A percentile compares a stretch with the other conserved stretches of the same genome.
Conservation (phyloP, 2,797 vertebrate species). For the Sciurus carolinensis region DNA sequence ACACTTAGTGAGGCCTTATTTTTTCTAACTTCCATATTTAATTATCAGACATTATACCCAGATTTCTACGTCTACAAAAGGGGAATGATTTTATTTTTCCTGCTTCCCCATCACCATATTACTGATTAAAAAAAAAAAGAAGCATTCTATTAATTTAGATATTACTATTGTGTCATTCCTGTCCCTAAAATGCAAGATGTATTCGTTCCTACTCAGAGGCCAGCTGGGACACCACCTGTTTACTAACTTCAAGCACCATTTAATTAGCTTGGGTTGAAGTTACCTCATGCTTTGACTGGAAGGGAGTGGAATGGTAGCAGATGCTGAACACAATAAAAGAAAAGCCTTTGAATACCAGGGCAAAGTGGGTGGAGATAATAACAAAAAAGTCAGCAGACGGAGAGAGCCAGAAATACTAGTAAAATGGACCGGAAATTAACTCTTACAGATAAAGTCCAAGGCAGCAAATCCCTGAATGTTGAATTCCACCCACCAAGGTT, state of each 20-base stretch:
- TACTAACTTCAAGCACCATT: constrained; percentile 88
- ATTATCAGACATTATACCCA: background rate
- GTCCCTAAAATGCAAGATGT: constrained; percentile 67
- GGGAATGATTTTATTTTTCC: background rate
- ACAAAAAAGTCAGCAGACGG: constrained; percentile 49
- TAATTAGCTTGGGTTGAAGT: constrained; percentile 88
- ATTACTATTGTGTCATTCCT: constrained; percentile 35
- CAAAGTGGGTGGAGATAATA: constrained; percentile 73
- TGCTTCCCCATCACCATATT: background rate
- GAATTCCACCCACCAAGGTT: background rate
- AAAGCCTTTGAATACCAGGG: constrained; percentile 71
- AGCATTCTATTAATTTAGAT: constrained; percentile 51
- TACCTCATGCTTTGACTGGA: constrained; percentile 79
- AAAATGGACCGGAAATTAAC: constrained; percentile 59
- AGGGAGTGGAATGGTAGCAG: constrained; percentile 78
- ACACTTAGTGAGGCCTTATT: background rate
- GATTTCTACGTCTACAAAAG: background rate
- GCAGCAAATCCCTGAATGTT: constrained; percentile 63
- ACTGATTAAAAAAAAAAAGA: background rate
- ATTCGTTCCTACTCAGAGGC: constrained; percentile 81
- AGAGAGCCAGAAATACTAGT: background rate
- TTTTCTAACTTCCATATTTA: background rate
- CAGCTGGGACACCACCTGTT: constrained; percentile 93
- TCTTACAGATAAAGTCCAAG: background rate
- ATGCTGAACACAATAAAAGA: constrained; percentile 72